Evolutionary conservation across 2,888 invertebrate genomes (phyloP).

Genomic region (Sylvicola cinctus): DNA sequence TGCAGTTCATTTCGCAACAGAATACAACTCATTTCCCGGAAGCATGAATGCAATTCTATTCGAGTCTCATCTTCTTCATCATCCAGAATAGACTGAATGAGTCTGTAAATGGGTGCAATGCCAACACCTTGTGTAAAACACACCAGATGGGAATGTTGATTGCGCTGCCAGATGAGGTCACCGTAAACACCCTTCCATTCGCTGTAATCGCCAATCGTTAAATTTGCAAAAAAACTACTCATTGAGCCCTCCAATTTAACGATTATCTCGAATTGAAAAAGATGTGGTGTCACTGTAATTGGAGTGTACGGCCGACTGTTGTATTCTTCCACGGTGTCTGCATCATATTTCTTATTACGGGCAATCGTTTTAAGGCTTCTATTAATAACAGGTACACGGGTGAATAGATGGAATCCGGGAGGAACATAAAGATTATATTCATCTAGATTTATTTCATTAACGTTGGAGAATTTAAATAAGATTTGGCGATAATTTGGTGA

Average conservation of each 20-base stretch:
- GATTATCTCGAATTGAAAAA: constrained; percentile 32
- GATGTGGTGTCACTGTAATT: constrained; percentile 14
- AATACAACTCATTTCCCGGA: constrained; percentile 31
- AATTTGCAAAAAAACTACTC: constrained; percentile 30
- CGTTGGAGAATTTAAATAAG: constrained; percentile 12
- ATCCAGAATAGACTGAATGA: constrained; percentile 36
- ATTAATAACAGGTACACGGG: constrained; percentile 7
- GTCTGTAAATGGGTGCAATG: constrained; percentile 43
- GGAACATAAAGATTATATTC: constrained; percentile 15
- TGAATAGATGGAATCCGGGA: constrained; percentile 12
- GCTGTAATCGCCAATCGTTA: constrained; percentile 29
- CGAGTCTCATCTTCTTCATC: constrained; percentile 46
- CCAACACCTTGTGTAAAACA: constrained; percentile 55
- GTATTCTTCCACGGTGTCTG: constrained; percentile 8
- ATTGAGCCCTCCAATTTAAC: constrained; percentile 42
- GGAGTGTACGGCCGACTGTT: constrained; percentile 21
- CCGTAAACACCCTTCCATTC: constrained; percentile 59
- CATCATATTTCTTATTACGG: constrained; percentile 8
- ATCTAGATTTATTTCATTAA: constrained; percentile 5
- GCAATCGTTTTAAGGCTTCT: not conserved
- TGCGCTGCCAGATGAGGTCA: constrained; percentile 27
- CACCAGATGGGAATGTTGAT: constrained; percentile 24
- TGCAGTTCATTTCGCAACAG: constrained; percentile 39
- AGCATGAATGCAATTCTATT: constrained; percentile 40
- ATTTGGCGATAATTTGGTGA: constrained; percentile 11